Evolutionary conservation across 2,888 invertebrate genomes (phyloP).

Genomic region (Hartigia nigra): DNA sequence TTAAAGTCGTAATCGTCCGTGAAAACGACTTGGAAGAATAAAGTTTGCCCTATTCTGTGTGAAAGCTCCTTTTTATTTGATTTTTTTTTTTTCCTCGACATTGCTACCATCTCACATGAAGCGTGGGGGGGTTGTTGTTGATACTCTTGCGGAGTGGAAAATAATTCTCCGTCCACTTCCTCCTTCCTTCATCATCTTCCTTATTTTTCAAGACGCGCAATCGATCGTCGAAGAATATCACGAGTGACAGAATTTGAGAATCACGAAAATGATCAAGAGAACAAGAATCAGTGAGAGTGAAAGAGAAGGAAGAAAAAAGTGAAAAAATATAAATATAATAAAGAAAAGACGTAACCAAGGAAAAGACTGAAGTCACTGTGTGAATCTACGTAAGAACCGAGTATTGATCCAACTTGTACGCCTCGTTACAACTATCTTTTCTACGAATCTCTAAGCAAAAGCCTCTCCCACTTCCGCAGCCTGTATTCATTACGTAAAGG

Average conservation of each 20-base stretch:
- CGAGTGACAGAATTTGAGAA: background rate
- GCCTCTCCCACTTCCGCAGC: constrained; percentile 51
- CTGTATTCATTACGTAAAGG: constrained; percentile 38
- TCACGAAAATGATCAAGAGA: background rate
- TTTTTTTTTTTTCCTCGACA: background rate
- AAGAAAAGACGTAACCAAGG: constrained; percentile 33
- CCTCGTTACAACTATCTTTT: constrained; percentile 62
- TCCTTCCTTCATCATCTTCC: background rate
- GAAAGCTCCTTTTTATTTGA: background rate
- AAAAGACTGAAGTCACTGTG: constrained; percentile 36
- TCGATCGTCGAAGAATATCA: background rate
- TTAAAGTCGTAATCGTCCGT: background rate
- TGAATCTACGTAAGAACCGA: constrained; percentile 59
- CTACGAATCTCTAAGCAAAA: constrained; percentile 58
- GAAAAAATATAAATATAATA: constrained; percentile 25
- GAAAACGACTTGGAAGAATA: background rate
- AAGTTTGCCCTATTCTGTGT: background rate
- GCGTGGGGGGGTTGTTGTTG: no score
- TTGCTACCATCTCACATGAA: background rate
- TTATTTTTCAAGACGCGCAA: background rate
- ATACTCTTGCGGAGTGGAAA: background rate
- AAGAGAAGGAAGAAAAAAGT: constrained; percentile 10
- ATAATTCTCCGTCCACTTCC: background rate
- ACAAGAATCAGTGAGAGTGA: constrained; percentile 8
- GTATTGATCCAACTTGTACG: constrained; percentile 62